Evolutionary conservation across 2,888 invertebrate species (phyloP), one percentile per base, ranked within the genome.

Genomic region (Candidula unifasciata): DNA sequence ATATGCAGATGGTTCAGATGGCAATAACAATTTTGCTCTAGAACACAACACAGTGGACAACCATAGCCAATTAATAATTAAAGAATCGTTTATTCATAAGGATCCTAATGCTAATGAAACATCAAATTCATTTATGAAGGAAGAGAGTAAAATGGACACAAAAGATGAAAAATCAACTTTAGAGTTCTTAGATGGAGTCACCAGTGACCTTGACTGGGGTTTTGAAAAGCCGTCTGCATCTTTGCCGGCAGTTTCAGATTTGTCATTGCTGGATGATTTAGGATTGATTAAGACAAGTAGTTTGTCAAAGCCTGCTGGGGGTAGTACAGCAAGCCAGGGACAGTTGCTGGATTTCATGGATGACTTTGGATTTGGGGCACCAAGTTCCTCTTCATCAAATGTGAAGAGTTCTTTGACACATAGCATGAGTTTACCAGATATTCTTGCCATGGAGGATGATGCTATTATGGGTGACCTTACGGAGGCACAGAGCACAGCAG

Each of bases 341-440:
- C n/a, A 54, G 5, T 54, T 74, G 6, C 30, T 74, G n/a, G 74
- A 74, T 33, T 3, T 74, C 16, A 57, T 74, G 74, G 74, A 74
- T 74, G 74, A 54, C 52, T 74, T 73, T 73, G 73, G 74, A 1
- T 52, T 54, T 74, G 27, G 21, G 52, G 21, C 16, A 30, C 44
- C 37, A n/a, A 1, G 18, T 54, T n/a, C 13, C 13, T 52, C 52
- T 74, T 30, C 54, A 54, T 18, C 52, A 30, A 80, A 30, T 44
- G 37, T 27, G 30, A 44, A 64, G 5, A 21, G 27, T 16, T 37
- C 35, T 18, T 68, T 80, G 66, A 80, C 52, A 80, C 52, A 52
- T 13, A 69, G 80, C 68, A 66, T 80, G 64, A 80, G 80, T 52
- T 52, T 80, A 10, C 80, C 80, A 66, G 80, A 80, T 69, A 80